phyloP scores from a whole-genome alignment of 2,888 invertebrate species.

The Carpatolechia fugitivella region DNA sequence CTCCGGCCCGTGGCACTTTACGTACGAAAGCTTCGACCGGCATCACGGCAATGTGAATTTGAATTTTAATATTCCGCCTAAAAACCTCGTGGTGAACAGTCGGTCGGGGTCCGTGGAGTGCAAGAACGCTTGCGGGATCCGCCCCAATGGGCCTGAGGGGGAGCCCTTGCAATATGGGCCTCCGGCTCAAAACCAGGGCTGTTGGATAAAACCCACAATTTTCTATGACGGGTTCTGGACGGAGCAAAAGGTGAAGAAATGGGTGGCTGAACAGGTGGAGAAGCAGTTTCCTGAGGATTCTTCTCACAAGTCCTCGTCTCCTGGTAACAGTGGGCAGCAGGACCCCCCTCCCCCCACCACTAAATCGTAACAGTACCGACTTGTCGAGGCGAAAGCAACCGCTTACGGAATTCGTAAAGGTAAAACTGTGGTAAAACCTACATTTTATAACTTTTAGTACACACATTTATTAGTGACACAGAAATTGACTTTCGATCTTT shows the following conservation, averaged over 20 bases:
- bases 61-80: slow-evolving; percentile 67
- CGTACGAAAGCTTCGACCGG: slow-evolving; percentile 61
- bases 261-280: slow-evolving; percentile 75
- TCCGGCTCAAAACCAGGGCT: slow-evolving; percentile 51
- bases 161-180: slow-evolving; percentile 45
- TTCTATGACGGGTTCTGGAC: slow-evolving; percentile 78
- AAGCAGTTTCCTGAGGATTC: slow-evolving; percentile 67
- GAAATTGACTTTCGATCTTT: neutral
- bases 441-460: neutral
- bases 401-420: neutral
- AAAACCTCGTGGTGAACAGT: slow-evolving; percentile 61
- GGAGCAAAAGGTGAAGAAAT: slow-evolving; percentile 75
- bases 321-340: slow-evolving; percentile 28
- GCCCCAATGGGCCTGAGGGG: slow-evolving; percentile 36
- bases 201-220: slow-evolving; percentile 74
- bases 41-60: slow-evolving; percentile 60
- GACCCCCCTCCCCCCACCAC: slow-evolving; percentile 22
- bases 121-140: slow-evolving; percentile 41
- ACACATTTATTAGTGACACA: neutral
- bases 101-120: slow-evolving; percentile 49
- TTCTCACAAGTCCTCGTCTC: slow-evolving; percentile 34
- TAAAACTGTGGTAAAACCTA: neutral
- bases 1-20: slow-evolving; percentile 67
- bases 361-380: slow-evolving; percentile 26
- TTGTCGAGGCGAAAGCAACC: neutral